A percentile compares a stretch with the other conserved stretches of the same genome.
phyloP scores from a whole-genome alignment of 1,140 invertebrate genomes.

The Lysiphlebus fabarum region DNA sequence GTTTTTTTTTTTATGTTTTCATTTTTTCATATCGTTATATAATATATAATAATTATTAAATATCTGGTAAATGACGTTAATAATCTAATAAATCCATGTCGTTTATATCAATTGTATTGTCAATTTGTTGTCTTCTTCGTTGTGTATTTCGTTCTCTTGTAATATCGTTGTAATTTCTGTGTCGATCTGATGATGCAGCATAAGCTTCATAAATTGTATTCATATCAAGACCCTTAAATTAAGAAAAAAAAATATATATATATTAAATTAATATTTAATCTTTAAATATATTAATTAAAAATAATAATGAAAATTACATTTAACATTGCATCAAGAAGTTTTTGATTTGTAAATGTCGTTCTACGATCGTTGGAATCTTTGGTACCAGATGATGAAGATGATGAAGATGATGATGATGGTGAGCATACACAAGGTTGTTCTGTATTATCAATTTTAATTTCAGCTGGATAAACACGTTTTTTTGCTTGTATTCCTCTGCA shows the following conservation, averaged over 20 bases:
- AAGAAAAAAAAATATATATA: slow-evolving; percentile 8
- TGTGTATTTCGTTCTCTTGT: slow-evolving; percentile 17
- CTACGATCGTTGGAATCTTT: slow-evolving; percentile 6
- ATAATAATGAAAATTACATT: slow-evolving; percentile 15
- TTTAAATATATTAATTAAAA: slow-evolving; percentile 10
- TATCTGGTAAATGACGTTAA: slow-evolving; percentile 3
- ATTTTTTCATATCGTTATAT: too few relatives aligned
- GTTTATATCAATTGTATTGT: slow-evolving; percentile 17
- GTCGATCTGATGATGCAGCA: slow-evolving; percentile 15
- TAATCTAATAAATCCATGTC: slow-evolving; percentile 19
- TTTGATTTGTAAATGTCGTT: slow-evolving; percentile 1
- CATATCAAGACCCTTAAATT: slow-evolving; percentile 22
- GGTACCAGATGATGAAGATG: too few relatives aligned
- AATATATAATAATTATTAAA: too few relatives aligned
- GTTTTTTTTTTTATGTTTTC: too few relatives aligned
- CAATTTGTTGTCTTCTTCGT: slow-evolving; percentile 5
- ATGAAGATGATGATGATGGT: too few relatives aligned
- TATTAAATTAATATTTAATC: neutral
- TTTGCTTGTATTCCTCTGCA: slow-evolving; percentile 26
- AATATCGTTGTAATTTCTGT: slow-evolving; percentile 20
- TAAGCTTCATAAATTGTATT: slow-evolving; percentile 27
- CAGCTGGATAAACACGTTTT: slow-evolving; percentile 19
- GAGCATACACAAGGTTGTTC: slow-evolving; percentile 16
- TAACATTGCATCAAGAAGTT: slow-evolving; percentile 21
- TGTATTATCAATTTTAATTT: slow-evolving; percentile 14